Evolutionary conservation across 1,140 invertebrate species (phyloP), one percentile per base, ranked within the genome.

Genomic region (Drosophila albomicans): DNA sequence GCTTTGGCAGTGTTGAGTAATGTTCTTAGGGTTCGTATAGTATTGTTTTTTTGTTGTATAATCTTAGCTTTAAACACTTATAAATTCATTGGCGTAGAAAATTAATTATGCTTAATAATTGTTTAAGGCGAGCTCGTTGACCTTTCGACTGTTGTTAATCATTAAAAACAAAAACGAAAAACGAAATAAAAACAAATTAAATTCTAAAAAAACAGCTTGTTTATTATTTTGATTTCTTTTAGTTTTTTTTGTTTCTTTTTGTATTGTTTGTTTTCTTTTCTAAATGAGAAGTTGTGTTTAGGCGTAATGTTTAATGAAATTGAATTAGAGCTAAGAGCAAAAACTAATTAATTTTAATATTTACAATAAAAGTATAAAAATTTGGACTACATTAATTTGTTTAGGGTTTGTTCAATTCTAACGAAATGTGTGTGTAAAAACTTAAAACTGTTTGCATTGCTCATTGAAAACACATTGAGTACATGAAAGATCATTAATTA

Each of bases 1-100:
- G 75, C 76, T 86, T 88, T 88, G 85, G 84, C 84, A 88, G 84
- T 88, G 84, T 78, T 78, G 85, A 75, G 84, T 88, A 77, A 65
- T 81, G 25, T 43, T 45, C 58, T 45, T 49, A 16, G 57, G 56
- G 61, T 54, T 62, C 58, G 30, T 59, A 32, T 45, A 43, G 41
- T 41, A 32, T 46, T 70, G 1, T 25, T 46, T 43, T 25, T 46
- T 43, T 70, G 56, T 48, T 38, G 46, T 25, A 58, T 70, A 73
- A 74, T 58, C 54, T 86, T 81, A 70, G 70, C 25, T 43, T 71
- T 69, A 67, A 67, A 66, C 56, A 73, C 71, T 61, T 67, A 75
- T 63, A 82, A 66, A 75, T 84, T 81, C 68, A 84, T 82, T 84
- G 76, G 81, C 77, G 59, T 79, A 61, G 16, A 62, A 82, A 82